These are phyloP conservation scores for Schlechtendalia chinensis DNA, from an alignment of 1,140 invertebrate genomes.

Conservation along the genomic window DNA sequence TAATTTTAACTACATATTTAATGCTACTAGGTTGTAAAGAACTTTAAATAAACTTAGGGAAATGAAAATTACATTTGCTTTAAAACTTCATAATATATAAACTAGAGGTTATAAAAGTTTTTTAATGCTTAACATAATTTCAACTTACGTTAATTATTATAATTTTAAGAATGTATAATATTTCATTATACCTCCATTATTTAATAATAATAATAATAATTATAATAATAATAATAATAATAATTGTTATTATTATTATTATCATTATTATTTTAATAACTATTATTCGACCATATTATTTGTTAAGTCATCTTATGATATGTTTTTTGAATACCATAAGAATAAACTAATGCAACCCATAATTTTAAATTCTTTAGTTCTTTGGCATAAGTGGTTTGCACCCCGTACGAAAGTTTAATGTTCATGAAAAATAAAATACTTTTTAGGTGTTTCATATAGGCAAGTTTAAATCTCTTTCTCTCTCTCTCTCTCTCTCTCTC, in stretches of 20 bases:
- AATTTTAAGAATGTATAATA: no score
- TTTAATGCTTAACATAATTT: neutral
- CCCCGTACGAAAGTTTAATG: neutral
- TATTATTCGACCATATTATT: neutral
- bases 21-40: no score
- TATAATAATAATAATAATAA: no score
- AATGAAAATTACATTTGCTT: no score
- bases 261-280: no score
- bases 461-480: conserved; percentile 13
- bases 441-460: neutral
- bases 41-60: no score
- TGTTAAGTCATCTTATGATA: neutral
- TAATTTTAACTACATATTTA: no score
- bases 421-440: neutral
- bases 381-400: neutral
- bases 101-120: neutral
- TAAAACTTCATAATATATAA: no score
- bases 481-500: no score
- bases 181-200: no score
- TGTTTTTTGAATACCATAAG: neutral
- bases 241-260: no score
- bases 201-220: no score
- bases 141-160: neutral
- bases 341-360: neutral
- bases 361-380: neutral